These are phyloP conservation scores for Microplitis manilae DNA, from an alignment of 2,888 invertebrate genomes.

Conservation along the genomic window DNA sequence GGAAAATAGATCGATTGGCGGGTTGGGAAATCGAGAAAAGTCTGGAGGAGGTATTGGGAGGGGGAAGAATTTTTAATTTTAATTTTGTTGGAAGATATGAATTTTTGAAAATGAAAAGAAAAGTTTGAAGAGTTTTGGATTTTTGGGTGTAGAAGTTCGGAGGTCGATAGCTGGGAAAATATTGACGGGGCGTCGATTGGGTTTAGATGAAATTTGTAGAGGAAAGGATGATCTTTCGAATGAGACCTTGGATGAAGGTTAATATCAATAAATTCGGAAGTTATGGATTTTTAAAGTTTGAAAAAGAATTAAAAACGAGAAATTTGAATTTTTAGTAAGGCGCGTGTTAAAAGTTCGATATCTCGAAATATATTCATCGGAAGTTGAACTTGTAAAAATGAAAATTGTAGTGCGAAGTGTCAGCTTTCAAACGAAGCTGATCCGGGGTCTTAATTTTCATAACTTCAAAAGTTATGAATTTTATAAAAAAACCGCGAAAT, in stretches of 20 bases:
- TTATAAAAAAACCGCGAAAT: too few species aligned
- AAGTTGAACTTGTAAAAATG: not conserved
- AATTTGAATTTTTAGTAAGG: not conserved
- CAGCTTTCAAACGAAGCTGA: too few species aligned
- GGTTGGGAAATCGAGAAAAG: too few species aligned
- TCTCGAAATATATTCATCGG: not conserved
- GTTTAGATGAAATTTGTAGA: not conserved
- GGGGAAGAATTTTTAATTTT: too few species aligned
- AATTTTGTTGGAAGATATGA: too few species aligned
- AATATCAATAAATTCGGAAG: not conserved
- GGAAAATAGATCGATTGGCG: too few species aligned
- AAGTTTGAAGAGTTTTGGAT: too few species aligned
- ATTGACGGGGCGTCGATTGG: not conserved
- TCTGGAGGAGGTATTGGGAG: too few species aligned
- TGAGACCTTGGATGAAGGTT: not conserved
- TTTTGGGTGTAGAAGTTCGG: not conserved
- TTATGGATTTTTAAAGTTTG: not conserved
- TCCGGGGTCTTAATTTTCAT: too few species aligned
- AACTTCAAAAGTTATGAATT: not conserved
- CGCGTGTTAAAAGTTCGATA: not conserved
- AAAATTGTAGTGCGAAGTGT: not conserved
- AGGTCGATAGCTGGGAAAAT: not conserved
- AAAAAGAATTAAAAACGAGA: not conserved
- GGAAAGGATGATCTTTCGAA: not conserved
- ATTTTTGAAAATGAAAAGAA: too few species aligned